These are phyloP conservation scores for Ormyrus labotus DNA, from an alignment of 2,888 invertebrate genomes.

Conservation along the genomic window DNA sequence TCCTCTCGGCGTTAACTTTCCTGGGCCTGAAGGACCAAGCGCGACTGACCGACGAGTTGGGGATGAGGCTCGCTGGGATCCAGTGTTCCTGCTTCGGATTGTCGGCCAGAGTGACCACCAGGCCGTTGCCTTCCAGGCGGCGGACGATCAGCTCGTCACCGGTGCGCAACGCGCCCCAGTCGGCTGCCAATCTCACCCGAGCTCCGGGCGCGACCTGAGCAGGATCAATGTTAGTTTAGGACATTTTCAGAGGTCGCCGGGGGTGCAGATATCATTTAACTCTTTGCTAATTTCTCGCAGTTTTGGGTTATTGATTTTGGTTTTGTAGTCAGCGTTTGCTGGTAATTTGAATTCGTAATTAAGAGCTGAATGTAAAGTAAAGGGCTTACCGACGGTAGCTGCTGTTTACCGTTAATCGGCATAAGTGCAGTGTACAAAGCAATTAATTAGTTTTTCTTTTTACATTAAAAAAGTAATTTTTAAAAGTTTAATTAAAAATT, in stretches of 20 bases:
- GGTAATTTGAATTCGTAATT: too few relatives aligned
- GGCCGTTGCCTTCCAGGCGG: slow-evolving; percentile 71
- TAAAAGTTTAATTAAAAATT: too few relatives aligned
- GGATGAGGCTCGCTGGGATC: slow-evolving; percentile 74
- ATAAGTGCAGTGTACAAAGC: too few relatives aligned
- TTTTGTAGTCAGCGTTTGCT: too few relatives aligned
- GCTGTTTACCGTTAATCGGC: too few relatives aligned
- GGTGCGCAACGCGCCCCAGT: slow-evolving; percentile 72
- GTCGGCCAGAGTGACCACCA: slow-evolving; percentile 68
- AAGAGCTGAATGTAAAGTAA: background rate
- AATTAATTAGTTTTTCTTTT: too few relatives aligned
- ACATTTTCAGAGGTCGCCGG: background rate
- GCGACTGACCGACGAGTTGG: slow-evolving; percentile 71
- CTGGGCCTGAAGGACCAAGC: slow-evolving; percentile 73
- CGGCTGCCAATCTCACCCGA: slow-evolving; percentile 71
- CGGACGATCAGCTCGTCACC: slow-evolving; percentile 72
- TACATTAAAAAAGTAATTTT: too few relatives aligned
- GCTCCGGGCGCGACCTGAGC: slow-evolving; percentile 72
- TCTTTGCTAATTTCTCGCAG: too few relatives aligned
- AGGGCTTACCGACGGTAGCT: slow-evolving; percentile 3
- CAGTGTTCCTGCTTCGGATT: slow-evolving; percentile 71
- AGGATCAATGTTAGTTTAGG: background rate
- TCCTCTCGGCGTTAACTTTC: slow-evolving; percentile 64
- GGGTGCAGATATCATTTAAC: too few relatives aligned
- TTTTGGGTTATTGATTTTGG: too few relatives aligned